Evolutionary conservation across 2,888 invertebrate genomes (phyloP), one percentile per base, ranked within the genome.

Genomic region (Tyria jacobaeae): DNA sequence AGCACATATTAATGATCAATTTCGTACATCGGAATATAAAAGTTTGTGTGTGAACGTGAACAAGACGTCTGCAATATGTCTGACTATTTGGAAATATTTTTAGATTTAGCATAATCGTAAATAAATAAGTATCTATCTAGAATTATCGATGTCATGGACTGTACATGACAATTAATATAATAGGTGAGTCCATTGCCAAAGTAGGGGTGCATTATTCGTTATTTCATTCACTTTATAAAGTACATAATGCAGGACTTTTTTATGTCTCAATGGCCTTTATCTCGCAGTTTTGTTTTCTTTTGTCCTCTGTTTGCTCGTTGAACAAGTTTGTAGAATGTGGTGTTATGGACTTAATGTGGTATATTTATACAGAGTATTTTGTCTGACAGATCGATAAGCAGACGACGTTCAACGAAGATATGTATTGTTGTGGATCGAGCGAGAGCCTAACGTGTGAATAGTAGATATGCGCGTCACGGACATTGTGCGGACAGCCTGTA

Each of bases 1-100:
- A 86, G 80, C 80, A 77, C 73, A 75, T 82, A 83, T 82, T 79
- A 83, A 84, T 79, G 76, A 82, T 78, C 75, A 56, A 64, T 64
- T 78, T 77, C 86, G 89, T 89, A 71, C 71, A 89, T 81, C 71
- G 89, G 86, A 89, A 84, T 81, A 84, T 70, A 81, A 82, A 81
- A 84, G 84, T 86, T 84, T 88, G 87, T 86, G 83, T 86, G 85
- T 85, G 84, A 82, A 83, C 81, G 87, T 88, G 89, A 89, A 85
- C 85, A 86, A 92, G 89, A 92, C 90, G 92, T 92, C 92, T 92
- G 89, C 92, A 93, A 94, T 92, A 94, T 94, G 94, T 94, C 94
- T 89, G 94, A 94, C 93, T 89, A 91, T 91, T 92, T 93, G 86
- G 90, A 90, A 92, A 93, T 94, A 94, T 93, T 92, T 93, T 93